phyloP scores from a whole-genome alignment of 2,113 vertebrate genomes.

The Orthonyx spaldingii region DNA sequence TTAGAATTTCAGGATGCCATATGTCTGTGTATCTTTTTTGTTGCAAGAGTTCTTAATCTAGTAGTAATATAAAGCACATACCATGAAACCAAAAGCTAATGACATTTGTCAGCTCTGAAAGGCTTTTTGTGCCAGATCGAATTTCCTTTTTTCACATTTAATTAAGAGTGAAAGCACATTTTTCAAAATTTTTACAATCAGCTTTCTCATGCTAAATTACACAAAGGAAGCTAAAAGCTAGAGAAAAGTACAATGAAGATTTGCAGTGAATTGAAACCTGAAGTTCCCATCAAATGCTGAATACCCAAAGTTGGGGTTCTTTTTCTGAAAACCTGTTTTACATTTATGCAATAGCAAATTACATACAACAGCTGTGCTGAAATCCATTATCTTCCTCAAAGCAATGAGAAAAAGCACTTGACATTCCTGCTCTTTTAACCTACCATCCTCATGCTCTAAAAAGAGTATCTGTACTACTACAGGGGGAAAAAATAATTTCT shows the following conservation, averaged over 20 bases:
- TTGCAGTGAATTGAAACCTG: constrained; percentile 1
- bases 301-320: neutral
- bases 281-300: constrained; percentile 27
- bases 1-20: neutral
- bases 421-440: constrained; percentile 28
- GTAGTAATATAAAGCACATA: neutral
- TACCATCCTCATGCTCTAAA: constrained; percentile 5
- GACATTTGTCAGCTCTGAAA: constrained; percentile 14
- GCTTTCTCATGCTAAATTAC: constrained; percentile 4
- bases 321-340: neutral
- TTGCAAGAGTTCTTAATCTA: neutral
- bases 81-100: constrained; percentile 23
- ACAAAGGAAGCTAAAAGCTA: constrained; percentile 17
- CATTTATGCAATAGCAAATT: constrained; percentile 51
- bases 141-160: constrained; percentile 39
- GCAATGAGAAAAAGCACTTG: neutral
- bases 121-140: constrained; percentile 23
- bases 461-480: neutral
- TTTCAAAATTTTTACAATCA: constrained; percentile 14
- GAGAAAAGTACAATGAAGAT: neutral
- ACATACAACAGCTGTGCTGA: constrained; percentile 37
- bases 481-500: neutral
- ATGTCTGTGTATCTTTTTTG: neutral
- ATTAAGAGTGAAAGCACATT: constrained; percentile 37
- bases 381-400: constrained; percentile 49